phyloP scores from a whole-genome alignment of 2,113 vertebrate species.

The Oncorhynchus mykiss region DNA sequence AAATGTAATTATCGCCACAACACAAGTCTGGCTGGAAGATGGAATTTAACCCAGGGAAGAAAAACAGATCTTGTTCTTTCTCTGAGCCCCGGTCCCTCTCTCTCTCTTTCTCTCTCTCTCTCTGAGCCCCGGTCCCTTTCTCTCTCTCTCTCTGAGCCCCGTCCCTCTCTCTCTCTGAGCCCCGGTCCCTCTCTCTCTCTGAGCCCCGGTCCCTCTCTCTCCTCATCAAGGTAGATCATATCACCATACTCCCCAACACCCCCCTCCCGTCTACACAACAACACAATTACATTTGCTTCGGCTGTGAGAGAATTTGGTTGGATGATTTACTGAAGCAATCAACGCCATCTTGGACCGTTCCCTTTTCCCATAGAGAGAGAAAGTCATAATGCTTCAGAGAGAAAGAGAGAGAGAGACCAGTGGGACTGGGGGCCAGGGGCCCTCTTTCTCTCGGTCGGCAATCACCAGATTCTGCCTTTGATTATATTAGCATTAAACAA shows the following conservation, averaged over 20 bases:
- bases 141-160: too few species aligned
- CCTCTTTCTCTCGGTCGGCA: slow-evolving; percentile 31
- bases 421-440: background rate
- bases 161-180: too few species aligned
- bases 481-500: slow-evolving; percentile 92
- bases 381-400: too few species aligned
- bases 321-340: slow-evolving; percentile 84
- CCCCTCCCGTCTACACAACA: slow-evolving; percentile 61
- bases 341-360: slow-evolving; percentile 65
- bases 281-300: slow-evolving; percentile 85
- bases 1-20: slow-evolving; percentile 84
- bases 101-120: too few species aligned
- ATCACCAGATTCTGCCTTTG: slow-evolving; percentile 78
- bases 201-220: slow-evolving; percentile 17
- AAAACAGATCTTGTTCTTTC: background rate
- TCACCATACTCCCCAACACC: slow-evolving; percentile 8
- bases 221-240: slow-evolving; percentile 13
- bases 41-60: slow-evolving; percentile 48
- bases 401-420: background rate
- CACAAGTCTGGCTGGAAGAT: slow-evolving; percentile 77
- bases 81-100: too few species aligned
- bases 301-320: slow-evolving; percentile 79
- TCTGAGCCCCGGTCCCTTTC: too few species aligned
- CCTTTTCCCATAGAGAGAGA: slow-evolving; percentile 16
- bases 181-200: too few species aligned